These are phyloP conservation scores for Linurgus olivaceus DNA, from an alignment of 2,797 vertebrate species.

Conservation along the genomic window DNA sequence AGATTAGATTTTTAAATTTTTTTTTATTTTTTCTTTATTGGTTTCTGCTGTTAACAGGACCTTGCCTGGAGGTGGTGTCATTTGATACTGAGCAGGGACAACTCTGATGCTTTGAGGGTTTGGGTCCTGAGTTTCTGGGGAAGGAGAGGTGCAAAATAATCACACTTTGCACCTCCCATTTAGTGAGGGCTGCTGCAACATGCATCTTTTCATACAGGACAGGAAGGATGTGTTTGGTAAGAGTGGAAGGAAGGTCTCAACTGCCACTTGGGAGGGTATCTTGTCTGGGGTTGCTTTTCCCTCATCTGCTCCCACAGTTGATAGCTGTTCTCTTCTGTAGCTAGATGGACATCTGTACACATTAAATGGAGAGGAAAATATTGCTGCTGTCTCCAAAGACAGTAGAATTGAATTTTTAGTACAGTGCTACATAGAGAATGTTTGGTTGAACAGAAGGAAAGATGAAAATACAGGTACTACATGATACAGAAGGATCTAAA, in stretches of 20 bases:
- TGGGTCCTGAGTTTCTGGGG: not conserved
- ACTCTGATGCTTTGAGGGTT: not conserved
- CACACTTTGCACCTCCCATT: not conserved
- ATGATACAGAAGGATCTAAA: fast-evolving
- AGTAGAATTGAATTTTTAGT: not conserved
- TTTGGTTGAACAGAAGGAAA: not conserved
- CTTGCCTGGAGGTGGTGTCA: not conserved
- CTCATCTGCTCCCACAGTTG: not conserved
- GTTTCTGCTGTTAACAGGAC: not conserved
- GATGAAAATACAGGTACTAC: not conserved
- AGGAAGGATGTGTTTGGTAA: not conserved
- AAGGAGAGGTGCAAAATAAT: not conserved
- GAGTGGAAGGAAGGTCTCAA: not conserved
- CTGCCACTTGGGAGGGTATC: not conserved
- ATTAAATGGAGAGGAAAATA: not conserved
- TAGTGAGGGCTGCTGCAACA: not conserved
- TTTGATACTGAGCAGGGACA: not conserved
- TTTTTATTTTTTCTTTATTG: not conserved
- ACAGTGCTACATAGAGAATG: not conserved
- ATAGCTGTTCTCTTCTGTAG: not conserved
- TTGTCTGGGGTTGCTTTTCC: not conserved
- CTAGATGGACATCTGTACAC: not conserved
- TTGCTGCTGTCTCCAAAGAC: not conserved
- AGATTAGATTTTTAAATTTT: not conserved
- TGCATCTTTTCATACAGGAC: not conserved